These are phyloP conservation scores for Benthosema pterotum DNA, from an alignment of 2,797 vertebrate genomes.

Conservation along the genomic window DNA sequence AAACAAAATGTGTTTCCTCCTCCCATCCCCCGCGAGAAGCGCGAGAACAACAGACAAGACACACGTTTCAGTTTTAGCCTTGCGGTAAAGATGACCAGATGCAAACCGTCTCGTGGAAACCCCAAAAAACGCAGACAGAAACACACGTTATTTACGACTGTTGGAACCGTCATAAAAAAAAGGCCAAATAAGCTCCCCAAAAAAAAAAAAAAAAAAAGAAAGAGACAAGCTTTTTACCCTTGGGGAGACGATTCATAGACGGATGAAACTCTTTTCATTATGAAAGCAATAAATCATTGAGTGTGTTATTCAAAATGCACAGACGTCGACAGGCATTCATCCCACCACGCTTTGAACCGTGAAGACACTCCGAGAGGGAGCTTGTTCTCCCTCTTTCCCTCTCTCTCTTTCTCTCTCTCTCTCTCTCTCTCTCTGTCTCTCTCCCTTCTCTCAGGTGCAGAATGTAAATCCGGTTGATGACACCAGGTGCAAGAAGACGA, in stretches of 20 bases:
- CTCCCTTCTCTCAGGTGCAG: conserved; percentile 3
- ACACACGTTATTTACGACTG: conserved; percentile 2
- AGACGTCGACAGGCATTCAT: conserved; percentile 1
- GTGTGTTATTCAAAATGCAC: not conserved
- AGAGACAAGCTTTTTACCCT: no score
- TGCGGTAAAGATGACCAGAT: conserved; percentile 29
- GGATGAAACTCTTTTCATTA: conserved; percentile 4
- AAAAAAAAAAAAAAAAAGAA: no score
- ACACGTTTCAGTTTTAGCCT: conserved; percentile 8
- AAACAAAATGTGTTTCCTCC: conserved; percentile 44
- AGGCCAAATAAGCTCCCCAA: no score
- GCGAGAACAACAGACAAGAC: no score
- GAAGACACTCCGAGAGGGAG: no score
- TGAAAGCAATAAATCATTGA: conserved; percentile 5
- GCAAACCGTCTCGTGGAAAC: not conserved
- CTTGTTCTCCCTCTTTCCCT: conserved; percentile 10
- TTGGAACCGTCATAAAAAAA: not conserved
- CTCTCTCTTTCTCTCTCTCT: conserved; percentile 14
- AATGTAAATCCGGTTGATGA: not conserved
- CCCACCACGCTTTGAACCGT: not conserved
- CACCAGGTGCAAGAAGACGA: not conserved
- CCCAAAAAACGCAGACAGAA: no score
- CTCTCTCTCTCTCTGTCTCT: no score
- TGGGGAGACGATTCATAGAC: not conserved
- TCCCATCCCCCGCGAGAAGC: no score